Evolutionary conservation across 2,888 invertebrate genomes (phyloP), one percentile per base, ranked within the genome.

Genomic region (Drosophila algonquin): DNA sequence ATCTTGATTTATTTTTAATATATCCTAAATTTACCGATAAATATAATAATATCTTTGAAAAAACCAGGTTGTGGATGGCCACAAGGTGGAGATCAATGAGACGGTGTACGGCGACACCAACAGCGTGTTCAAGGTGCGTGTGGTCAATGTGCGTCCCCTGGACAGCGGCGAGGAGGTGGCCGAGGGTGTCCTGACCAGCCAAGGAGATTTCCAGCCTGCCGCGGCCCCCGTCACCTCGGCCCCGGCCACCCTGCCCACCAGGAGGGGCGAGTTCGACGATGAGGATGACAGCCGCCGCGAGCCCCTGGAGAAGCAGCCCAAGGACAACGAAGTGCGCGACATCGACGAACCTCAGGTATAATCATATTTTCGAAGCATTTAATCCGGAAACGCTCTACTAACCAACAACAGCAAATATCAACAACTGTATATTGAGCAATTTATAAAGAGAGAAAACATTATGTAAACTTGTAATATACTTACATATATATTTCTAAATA

Each of bases 71-170:
- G 93, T 94, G 80, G 91, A 93, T 81, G 93, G 94, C 35, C 94
- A 94, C 81, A 92, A 93, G 58, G 93, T 94, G 68, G 94, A 93
- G 75, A 92, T 94, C 63, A 94, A 94, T 81, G 93, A 94, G 81
- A 94, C 94, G 7, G 92, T 93, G n/a, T 93, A 93, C 80, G 91
- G 92, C n/a, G 92, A 92, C 74, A 86, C 89, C 3, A 89, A 89
- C 55, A 89, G 87, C 45, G 62, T 93, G 47, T 92, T 93, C 88
- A 93, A 93, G 78, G 92, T 94, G 58, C 93, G 93, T 62, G 84
- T 93, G 8, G 91, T 94, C 24, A 93, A 94, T 74, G 92, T 94
- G 24, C 93, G 93, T 67, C 94, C 94, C 8, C 61, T 92, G 68
- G 92, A 91, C 21, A 90, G 90, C 14, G 91, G 80, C 35, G 91